Evolutionary conservation across 1,140 invertebrate genomes (phyloP).

Genomic region (Pogonomyrmex californicus): DNA sequence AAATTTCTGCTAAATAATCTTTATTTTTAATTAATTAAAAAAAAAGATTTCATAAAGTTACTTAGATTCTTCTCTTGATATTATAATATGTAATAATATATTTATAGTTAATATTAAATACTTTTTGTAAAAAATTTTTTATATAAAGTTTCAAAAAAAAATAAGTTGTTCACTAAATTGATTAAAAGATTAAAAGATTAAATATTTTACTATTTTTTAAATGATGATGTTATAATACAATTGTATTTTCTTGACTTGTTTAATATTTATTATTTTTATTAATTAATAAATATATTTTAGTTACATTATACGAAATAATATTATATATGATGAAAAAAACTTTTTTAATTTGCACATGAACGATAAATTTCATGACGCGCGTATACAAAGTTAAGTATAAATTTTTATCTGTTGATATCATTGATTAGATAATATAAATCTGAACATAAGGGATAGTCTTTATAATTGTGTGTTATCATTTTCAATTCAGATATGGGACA

Average conservation of each 20-base stretch:
- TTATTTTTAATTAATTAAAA: background rate
- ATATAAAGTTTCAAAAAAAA: background rate
- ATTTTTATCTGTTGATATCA: background rate
- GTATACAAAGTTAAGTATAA: background rate
- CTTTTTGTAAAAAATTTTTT: background rate
- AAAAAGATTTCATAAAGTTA: background rate
- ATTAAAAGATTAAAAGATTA: background rate
- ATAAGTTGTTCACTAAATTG: background rate
- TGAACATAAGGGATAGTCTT: background rate
- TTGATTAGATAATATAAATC: conserved; percentile 26
- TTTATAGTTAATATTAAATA: background rate
- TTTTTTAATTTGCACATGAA: background rate
- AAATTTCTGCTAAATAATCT: background rate
- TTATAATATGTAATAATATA: background rate
- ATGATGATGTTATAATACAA: background rate
- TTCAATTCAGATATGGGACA: background rate
- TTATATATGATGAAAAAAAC: background rate
- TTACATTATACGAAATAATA: background rate
- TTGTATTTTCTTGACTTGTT: background rate
- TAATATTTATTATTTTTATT: background rate
- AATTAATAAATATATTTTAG: background rate
- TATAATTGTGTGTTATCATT: conserved; percentile 1
- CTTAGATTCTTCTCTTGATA: background rate
- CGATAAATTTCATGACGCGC: background rate
- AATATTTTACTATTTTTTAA: background rate